phyloP scores from a whole-genome alignment of 2,888 invertebrate genomes.

The Galerucella pusilla region DNA sequence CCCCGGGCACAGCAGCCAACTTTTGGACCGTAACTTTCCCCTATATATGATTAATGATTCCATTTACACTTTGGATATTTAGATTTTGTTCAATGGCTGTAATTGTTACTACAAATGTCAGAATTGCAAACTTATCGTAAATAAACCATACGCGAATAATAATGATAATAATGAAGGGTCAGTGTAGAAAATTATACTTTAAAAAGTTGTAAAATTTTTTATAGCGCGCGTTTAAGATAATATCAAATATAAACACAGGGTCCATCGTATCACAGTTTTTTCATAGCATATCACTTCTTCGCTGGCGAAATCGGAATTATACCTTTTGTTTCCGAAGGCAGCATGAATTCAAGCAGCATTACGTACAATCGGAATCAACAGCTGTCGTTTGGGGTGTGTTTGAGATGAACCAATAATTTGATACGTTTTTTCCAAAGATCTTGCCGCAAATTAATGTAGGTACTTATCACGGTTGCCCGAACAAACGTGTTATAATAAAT shows the following conservation, averaged over 20 bases:
- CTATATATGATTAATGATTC: too few species aligned
- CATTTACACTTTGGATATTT: too few species aligned
- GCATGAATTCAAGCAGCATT: slow-evolving; percentile 14
- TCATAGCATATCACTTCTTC: background rate
- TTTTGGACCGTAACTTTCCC: too few species aligned
- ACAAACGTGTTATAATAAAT: slow-evolving; percentile 50
- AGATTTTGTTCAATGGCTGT: too few species aligned
- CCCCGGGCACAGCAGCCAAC: too few species aligned
- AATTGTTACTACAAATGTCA: too few species aligned
- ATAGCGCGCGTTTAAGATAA: background rate
- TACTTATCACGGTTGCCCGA: slow-evolving; percentile 37
- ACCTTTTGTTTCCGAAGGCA: slow-evolving; percentile 14
- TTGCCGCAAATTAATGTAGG: slow-evolving; percentile 33
- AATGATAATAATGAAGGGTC: too few species aligned
- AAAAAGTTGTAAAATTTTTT: background rate
- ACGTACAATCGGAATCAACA: slow-evolving; percentile 30
- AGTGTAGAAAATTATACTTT: too few species aligned
- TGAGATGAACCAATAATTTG: slow-evolving; percentile 37
- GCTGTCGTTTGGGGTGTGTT: slow-evolving; percentile 28
- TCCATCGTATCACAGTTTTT: background rate
- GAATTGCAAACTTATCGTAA: too few species aligned
- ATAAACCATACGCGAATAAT: too few species aligned
- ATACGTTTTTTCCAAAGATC: slow-evolving; percentile 27
- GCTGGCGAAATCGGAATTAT: background rate
- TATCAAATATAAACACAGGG: background rate